Conservation (phyloP, 2,888 invertebrate species). For the Xestobium rufovillosum region DNA sequence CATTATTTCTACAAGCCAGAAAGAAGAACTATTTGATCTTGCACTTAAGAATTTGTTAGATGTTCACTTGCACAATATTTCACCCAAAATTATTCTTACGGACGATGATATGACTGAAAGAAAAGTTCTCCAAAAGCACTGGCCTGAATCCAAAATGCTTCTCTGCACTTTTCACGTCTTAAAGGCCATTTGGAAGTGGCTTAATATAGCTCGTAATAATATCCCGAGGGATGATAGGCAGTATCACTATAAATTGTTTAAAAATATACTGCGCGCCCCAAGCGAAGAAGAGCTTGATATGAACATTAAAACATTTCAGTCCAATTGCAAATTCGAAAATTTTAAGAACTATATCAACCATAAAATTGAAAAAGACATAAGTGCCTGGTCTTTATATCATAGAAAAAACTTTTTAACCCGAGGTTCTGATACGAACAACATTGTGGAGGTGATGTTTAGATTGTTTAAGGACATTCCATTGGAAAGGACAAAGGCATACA, state of each 20-base stretch:
- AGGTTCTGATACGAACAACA: constrained; percentile 16
- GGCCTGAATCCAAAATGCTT: constrained; percentile 13
- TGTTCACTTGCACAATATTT: constrained; percentile 11
- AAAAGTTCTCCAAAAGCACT: constrained; percentile 11
- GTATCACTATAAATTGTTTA: no score
- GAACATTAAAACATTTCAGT: no score
- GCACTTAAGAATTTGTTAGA: constrained; percentile 10
- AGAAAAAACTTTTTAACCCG: no score
- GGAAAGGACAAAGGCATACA: constrained; percentile 18
- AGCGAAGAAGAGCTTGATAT: no score
- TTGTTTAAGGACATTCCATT: no score
- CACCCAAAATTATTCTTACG: constrained; percentile 12
- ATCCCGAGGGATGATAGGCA: constrained; percentile 9
- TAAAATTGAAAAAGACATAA: no score
- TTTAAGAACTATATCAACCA: no score
- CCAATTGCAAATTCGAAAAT: no score
- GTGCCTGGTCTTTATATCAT: no score
- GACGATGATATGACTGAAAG: constrained; percentile 16
- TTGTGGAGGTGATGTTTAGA: no score
- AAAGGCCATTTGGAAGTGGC: constrained; percentile 10
- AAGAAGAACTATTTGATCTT: constrained; percentile 11
- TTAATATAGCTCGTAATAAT: constrained; percentile 6
- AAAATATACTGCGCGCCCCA: no score
- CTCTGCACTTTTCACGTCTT: no score
- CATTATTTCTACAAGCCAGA: constrained; percentile 8